phyloP scores from a whole-genome alignment of 2,797 vertebrate genomes.

The Tangara arthus region DNA sequence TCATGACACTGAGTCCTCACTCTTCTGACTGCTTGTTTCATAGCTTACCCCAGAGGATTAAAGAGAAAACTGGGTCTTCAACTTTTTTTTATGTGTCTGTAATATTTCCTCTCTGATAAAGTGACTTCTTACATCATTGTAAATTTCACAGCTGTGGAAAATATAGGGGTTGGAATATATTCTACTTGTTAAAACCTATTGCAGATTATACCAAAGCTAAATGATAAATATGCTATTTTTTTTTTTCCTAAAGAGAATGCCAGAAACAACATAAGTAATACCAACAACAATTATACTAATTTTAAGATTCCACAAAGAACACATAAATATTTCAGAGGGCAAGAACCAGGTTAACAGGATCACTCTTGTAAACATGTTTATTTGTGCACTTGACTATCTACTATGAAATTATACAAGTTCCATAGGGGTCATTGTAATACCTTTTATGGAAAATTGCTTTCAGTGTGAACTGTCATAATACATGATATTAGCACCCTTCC shows the following conservation, averaged over 20 bases:
- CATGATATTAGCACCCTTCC: conserved; percentile 69
- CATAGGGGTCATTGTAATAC: conserved; percentile 75
- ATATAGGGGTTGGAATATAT: conserved; percentile 69
- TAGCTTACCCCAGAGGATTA: conserved; percentile 80
- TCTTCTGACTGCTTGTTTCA: conserved; percentile 81
- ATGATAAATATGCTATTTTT: conserved; percentile 60
- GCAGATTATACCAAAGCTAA: conserved; percentile 77
- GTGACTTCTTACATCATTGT: conserved; percentile 65
- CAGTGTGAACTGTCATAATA: conserved; percentile 71
- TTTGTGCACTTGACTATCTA: conserved; percentile 75
- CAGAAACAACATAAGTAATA: conserved; percentile 58
- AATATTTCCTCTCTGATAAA: conserved; percentile 76
- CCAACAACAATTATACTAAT: conserved; percentile 63
- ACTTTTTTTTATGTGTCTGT: conserved; percentile 77
- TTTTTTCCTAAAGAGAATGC: conserved; percentile 49
- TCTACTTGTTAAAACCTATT: conserved; percentile 69
- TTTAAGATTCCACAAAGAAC: conserved; percentile 66
- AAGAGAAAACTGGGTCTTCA: conserved; percentile 81
- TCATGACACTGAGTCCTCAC: conserved; percentile 78
- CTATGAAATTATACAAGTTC: conserved; percentile 71
- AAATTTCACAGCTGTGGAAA: conserved; percentile 69
- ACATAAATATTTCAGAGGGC: conserved; percentile 45
- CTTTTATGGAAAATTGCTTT: conserved; percentile 76
- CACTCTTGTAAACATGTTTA: conserved; percentile 76
- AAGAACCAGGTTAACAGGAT: conserved; percentile 67